These are phyloP conservation scores for Lochmaea capreae DNA, from an alignment of 2,888 invertebrate genomes.

Conservation along the genomic window DNA sequence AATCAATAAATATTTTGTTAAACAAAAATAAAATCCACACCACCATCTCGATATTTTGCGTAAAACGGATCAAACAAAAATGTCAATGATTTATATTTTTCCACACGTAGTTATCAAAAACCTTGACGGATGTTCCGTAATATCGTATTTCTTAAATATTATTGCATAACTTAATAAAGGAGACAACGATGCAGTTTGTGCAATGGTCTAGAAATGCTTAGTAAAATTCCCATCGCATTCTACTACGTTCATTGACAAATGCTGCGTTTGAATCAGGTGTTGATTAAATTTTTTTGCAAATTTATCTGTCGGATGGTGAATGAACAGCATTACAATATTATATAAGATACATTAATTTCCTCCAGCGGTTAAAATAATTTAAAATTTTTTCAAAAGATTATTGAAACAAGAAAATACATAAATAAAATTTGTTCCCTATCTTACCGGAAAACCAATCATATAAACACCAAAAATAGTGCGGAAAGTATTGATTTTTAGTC, in stretches of 20 bases:
- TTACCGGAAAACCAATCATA: no score
- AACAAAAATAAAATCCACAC: no score
- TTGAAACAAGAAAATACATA: no score
- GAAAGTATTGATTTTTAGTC: no score
- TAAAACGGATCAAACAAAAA: neutral
- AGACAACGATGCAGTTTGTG: slow-evolving; percentile 28
- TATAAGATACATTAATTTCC: slow-evolving; percentile 14
- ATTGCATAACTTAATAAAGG: slow-evolving; percentile 39
- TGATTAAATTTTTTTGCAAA: slow-evolving; percentile 49
- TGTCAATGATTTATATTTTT: neutral
- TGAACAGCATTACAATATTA: slow-evolving; percentile 33
- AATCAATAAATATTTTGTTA: no score
- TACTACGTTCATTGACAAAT: slow-evolving; percentile 52
- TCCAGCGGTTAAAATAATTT: slow-evolving; percentile 16
- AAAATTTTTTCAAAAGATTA: no score
- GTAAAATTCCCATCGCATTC: slow-evolving; percentile 53
- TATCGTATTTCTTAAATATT: slow-evolving; percentile 50
- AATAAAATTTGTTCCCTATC: no score
- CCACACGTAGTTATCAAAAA: slow-evolving; percentile 27
- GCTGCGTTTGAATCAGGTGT: slow-evolving; percentile 49
- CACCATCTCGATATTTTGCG: no score
- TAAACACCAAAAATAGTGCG: no score
- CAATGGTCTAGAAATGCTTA: slow-evolving; percentile 46
- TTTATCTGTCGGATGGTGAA: slow-evolving; percentile 47
- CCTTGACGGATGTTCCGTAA: slow-evolving; percentile 26